Base-by-base conservation (phyloP, 2,113 vertebrate genomes). In the Chitala chitala region DNA sequence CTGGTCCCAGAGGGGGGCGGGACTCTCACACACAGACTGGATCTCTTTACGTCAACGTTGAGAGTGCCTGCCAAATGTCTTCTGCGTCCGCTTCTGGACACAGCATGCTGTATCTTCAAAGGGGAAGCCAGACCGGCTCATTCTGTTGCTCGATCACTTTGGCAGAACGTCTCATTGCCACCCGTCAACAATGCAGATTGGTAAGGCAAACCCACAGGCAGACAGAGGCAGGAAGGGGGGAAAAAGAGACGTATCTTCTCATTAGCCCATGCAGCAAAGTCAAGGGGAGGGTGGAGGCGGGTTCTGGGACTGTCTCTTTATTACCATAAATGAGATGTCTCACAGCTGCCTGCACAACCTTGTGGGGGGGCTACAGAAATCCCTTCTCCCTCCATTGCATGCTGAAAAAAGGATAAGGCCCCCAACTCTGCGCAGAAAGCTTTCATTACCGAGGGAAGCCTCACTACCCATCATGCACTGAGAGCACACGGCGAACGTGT, bases 91-190 rank as follows among this genome's bases (percentile, higher is more conserved):
- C n/a, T n/a, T n/a, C n/a, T n/a, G n/a, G n/a, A n/a, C n/a, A n/a
- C 42, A 15, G 4, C 4, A 22, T 31, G 10, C 22, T 69, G 73
- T 71, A 78, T 78, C 78, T 80, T 80, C 75, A 80, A 78, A 82
- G 77, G 53, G 15, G 44, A 66, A 72, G 50, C 12, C 29, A 63
- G 50, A 61, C 69, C 20, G 61, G 58, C 54, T 4, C 24, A 22
- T 51, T n/a, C n/a, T n/a, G n/a, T n/a, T 48, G 75, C 51, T 70
- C 76, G 81, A 83, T 81, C 69, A 56, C 61, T 72, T 83, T 78
- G 76, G 78, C 38, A 74, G 74, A 69, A 73, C 54, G 44, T 72
- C 68, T 74, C 61, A 72, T n/a, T n/a, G 59, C 75, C 66, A 73
- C 48, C 61, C 10, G 64, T n/a, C 40, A n/a, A 40, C 7, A 64